A percentile compares a stretch with the other conserved stretches of the same genome.
These are phyloP conservation scores for Aviceda subcristata DNA, from an alignment of 2,113 vertebrate genomes.

Conservation along the genomic window DNA sequence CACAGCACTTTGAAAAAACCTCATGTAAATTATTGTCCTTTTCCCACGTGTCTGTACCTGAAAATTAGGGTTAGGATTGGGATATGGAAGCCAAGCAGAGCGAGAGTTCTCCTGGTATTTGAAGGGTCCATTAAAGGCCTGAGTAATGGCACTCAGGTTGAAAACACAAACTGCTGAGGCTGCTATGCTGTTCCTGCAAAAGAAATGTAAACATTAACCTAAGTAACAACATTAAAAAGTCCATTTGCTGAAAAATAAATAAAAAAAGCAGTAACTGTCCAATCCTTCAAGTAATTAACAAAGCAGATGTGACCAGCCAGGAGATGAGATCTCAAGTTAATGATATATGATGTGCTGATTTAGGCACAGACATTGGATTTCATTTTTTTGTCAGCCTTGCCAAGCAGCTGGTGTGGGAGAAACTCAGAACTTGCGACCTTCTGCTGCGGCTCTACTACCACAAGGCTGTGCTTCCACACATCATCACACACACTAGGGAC, in stretches of 20 bases:
- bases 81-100: conserved; percentile 93
- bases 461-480: background rate
- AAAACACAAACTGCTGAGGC: conserved; percentile 96
- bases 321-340: background rate
- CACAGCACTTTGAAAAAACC: background rate
- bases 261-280: background rate
- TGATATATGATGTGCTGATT: background rate
- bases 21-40: background rate
- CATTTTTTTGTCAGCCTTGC: background rate
- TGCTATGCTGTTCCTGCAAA: conserved; percentile 91
- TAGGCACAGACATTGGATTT: background rate
- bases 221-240: background rate
- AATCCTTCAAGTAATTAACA: background rate
- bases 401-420: background rate
- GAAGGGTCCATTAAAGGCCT: conserved; percentile 93
- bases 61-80: conserved; percentile 96
- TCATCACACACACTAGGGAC: background rate
- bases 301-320: background rate
- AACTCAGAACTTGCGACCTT: background rate
- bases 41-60: conserved; percentile 75
- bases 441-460: background rate
- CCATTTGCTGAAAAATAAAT: background rate
- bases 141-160: conserved; percentile 92
- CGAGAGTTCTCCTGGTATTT: conserved; percentile 97
- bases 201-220: background rate